These are phyloP conservation scores for Lepus timidus DNA, from an alignment of 2,113 vertebrate species.

Conservation along the genomic window DNA sequence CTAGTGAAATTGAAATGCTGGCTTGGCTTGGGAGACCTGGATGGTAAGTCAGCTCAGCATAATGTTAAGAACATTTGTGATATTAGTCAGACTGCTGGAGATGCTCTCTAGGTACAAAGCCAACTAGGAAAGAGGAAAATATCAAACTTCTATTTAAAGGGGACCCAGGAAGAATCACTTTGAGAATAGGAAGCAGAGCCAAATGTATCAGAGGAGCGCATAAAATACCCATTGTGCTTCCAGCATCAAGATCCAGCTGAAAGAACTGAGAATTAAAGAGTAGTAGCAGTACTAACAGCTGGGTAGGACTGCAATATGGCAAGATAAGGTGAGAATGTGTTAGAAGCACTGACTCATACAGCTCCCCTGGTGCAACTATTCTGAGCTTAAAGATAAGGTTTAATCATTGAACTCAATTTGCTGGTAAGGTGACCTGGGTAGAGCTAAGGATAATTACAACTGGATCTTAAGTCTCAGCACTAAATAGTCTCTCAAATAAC, in stretches of 20 bases:
- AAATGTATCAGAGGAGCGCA: neutral
- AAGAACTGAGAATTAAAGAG: neutral
- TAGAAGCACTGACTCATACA: neutral
- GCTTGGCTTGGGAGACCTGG: neutral
- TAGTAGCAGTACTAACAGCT: neutral
- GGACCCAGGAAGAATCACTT: neutral
- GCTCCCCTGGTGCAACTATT: neutral
- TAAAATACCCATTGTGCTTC: slow-evolving; percentile 24
- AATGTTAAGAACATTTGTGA: neutral
- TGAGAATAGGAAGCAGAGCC: neutral
- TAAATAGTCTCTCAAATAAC: neutral
- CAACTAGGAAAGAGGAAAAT: neutral
- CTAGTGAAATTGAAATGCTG: slow-evolving; percentile 44
- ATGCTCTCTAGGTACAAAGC: neutral
- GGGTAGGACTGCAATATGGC: neutral
- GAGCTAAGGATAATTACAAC: slow-evolving; percentile 14
- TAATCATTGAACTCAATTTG: slow-evolving; percentile 58
- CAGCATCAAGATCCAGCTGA: slow-evolving; percentile 35
- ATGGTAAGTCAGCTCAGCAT: neutral
- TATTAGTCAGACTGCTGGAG: neutral
- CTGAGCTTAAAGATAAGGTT: slow-evolving; percentile 58
- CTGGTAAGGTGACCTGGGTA: slow-evolving; percentile 37
- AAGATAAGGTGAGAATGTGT: neutral
- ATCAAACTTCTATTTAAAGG: slow-evolving; percentile 49
- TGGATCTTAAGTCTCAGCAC: neutral